phyloP scores from a whole-genome alignment of 2,888 invertebrate genomes.

The Serrognathus titanus region DNA sequence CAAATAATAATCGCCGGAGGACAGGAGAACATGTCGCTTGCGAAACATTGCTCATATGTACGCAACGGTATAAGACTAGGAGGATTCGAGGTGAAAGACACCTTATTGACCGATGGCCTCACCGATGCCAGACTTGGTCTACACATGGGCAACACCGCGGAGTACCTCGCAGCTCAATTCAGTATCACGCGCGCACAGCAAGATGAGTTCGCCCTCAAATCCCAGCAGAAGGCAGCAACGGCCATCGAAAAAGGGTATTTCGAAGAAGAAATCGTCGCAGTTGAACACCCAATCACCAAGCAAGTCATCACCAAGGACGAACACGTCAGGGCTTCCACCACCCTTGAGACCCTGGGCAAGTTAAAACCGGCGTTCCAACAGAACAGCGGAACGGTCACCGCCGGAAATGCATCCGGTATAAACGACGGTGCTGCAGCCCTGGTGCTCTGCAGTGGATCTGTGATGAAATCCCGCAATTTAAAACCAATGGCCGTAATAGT shows the following conservation, averaged over 20 bases:
- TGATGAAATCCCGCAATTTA: conserved; percentile 55
- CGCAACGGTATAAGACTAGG: conserved; percentile 67
- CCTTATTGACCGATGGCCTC: conserved; percentile 61
- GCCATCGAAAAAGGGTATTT: conserved; percentile 65
- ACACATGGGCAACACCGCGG: conserved; percentile 78
- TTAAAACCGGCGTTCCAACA: conserved; percentile 63
- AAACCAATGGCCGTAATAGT: conserved; percentile 70
- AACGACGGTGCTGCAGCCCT: conserved; percentile 90
- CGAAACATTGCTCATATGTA: conserved; percentile 64
- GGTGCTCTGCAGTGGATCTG: conserved; percentile 63
- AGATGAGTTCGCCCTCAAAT: conserved; percentile 64
- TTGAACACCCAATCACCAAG: conserved; percentile 37
- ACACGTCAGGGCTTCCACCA: conserved; percentile 63
- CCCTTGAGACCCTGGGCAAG: conserved; percentile 58
- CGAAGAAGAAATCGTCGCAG: conserved; percentile 67
- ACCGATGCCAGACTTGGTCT: conserved; percentile 69
- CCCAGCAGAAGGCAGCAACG: conserved; percentile 62
- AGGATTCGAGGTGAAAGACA: conserved; percentile 58
- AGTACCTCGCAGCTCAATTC: conserved; percentile 55
- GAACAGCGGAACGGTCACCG: conserved; percentile 67
- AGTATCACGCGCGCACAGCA: conserved; percentile 65
- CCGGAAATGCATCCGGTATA: conserved; percentile 76
- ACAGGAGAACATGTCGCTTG: conserved; percentile 77
- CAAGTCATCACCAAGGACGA: conserved; percentile 56
- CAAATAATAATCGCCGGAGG: conserved; percentile 72